A percentile compares a stretch with the other conserved stretches of the same genome.
Evolutionary conservation across 1,140 invertebrate species (phyloP).

Genomic region (Penaeus japonicus): DNA sequence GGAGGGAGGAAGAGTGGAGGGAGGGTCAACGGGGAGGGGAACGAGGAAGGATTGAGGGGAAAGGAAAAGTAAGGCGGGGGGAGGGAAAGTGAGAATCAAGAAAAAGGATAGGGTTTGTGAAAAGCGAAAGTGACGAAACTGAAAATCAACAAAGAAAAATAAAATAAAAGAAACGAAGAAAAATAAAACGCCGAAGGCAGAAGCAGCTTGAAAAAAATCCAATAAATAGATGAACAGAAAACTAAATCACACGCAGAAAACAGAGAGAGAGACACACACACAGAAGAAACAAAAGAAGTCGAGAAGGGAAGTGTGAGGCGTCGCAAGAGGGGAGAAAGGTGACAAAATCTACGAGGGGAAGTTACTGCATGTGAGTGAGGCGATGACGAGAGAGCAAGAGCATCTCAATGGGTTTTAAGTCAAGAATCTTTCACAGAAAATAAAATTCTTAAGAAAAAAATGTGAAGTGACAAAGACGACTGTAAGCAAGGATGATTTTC

Average conservation of each 20-base stretch:
- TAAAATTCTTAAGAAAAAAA: too few species aligned
- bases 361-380: neutral
- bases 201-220: too few species aligned
- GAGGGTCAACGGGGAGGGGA: neutral
- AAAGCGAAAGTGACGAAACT: too few species aligned
- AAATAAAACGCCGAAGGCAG: too few species aligned
- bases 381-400: neutral
- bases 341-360: neutral
- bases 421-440: too few species aligned
- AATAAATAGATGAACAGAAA: too few species aligned
- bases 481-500: too few species aligned
- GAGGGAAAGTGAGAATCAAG: neutral
- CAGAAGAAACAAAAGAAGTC: neutral
- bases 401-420: too few species aligned
- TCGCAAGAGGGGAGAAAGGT: neutral
- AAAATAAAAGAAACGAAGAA: too few species aligned
- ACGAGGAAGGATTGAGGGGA: neutral
- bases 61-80: neutral
- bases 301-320: neutral
- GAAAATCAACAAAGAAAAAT: too few species aligned
- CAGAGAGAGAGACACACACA: constrained; percentile 19
- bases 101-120: neutral
- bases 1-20: neutral
- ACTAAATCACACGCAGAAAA: too few species aligned
- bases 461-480: too few species aligned